A percentile compares a stretch with the other conserved stretches of the same genome.
phyloP scores from a whole-genome alignment of 1,140 invertebrate species.

The Nasonia vitripennis region DNA sequence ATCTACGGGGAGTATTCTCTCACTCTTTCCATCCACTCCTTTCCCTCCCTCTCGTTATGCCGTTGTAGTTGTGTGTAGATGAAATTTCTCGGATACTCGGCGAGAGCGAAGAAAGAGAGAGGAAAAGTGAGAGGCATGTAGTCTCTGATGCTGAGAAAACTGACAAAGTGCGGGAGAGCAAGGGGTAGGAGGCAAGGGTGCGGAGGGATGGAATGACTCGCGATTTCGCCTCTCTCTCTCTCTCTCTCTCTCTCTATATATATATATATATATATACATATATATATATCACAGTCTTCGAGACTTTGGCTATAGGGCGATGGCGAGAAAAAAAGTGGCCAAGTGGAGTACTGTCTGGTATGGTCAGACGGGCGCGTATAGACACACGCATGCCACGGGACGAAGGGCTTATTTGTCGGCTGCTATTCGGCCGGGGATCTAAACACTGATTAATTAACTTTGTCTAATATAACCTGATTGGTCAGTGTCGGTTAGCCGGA shows the following conservation, averaged over 20 bases:
- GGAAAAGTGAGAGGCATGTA: slow-evolving; percentile 23
- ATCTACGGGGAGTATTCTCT: slow-evolving; percentile 48
- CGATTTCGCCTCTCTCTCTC: slow-evolving; percentile 45
- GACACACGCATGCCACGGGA: background rate
- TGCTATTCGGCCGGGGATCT: background rate
- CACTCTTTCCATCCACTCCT: slow-evolving; percentile 6
- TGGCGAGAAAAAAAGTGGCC: slow-evolving; percentile 41
- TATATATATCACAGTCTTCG: background rate
- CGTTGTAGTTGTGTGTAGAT: slow-evolving; percentile 49
- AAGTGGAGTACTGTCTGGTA: slow-evolving; percentile 58
- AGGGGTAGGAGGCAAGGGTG: background rate
- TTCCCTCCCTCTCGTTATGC: slow-evolving; percentile 30
- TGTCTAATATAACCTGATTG: background rate
- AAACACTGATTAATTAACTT: slow-evolving; percentile 36
- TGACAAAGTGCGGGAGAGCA: background rate
- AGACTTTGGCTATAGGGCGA: slow-evolving; percentile 34
- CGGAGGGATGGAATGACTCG: slow-evolving; percentile 53
- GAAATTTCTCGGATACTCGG: slow-evolving; percentile 58
- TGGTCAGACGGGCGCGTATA: slow-evolving; percentile 56
- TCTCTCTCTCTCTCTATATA: background rate
- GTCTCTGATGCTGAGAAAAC: background rate
- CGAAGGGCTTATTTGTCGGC: slow-evolving; percentile 33
- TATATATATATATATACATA: too few species aligned
- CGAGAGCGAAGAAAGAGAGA: slow-evolving; percentile 19
- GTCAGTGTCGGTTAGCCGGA: background rate